A percentile compares a stretch with the other conserved stretches of the same genome.
Evolutionary conservation across 2,888 invertebrate species (phyloP).

Genomic region (Lochmaea crataegi): DNA sequence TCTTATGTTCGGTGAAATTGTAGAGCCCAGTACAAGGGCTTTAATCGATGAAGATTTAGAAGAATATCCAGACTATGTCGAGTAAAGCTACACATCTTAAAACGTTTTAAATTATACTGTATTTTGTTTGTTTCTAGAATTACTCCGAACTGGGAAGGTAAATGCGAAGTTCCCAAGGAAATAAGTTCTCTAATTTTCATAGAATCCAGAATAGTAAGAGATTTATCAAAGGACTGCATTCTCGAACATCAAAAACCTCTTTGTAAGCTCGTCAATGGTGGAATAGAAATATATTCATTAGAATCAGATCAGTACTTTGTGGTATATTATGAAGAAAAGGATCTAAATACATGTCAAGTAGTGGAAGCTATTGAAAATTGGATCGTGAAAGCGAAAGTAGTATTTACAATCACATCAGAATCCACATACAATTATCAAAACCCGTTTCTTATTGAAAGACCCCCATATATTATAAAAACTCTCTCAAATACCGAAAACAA

Average conservation of each 20-base stretch:
- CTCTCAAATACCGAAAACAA: constrained; percentile 48
- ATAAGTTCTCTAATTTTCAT: constrained; percentile 51
- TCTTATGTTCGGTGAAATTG: constrained; percentile 62
- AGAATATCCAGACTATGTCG: constrained; percentile 54
- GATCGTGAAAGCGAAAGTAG: constrained; percentile 53
- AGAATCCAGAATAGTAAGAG: constrained; percentile 47
- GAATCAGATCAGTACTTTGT: constrained; percentile 47
- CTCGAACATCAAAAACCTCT: constrained; percentile 37
- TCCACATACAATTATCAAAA: constrained; percentile 56
- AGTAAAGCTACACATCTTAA: constrained; percentile 40
- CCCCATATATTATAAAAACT: constrained; percentile 53
- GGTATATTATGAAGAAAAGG: constrained; percentile 43
- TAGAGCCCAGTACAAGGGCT: constrained; percentile 62
- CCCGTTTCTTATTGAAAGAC: constrained; percentile 44
- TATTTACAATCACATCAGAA: constrained; percentile 57
- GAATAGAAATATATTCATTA: constrained; percentile 47
- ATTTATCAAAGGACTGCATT: constrained; percentile 43
- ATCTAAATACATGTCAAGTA: constrained; percentile 54
- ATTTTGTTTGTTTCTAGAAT: constrained; percentile 44
- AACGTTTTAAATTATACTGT: constrained; percentile 1
- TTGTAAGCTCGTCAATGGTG: constrained; percentile 43
- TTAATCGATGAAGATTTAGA: constrained; percentile 60
- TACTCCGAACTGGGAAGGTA: constrained; percentile 49
- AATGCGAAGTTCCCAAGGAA: constrained; percentile 39
- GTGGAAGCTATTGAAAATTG: constrained; percentile 55